Evolutionary conservation across 1,140 invertebrate genomes (phyloP).

Genomic region (Stegodyphus dumicola): DNA sequence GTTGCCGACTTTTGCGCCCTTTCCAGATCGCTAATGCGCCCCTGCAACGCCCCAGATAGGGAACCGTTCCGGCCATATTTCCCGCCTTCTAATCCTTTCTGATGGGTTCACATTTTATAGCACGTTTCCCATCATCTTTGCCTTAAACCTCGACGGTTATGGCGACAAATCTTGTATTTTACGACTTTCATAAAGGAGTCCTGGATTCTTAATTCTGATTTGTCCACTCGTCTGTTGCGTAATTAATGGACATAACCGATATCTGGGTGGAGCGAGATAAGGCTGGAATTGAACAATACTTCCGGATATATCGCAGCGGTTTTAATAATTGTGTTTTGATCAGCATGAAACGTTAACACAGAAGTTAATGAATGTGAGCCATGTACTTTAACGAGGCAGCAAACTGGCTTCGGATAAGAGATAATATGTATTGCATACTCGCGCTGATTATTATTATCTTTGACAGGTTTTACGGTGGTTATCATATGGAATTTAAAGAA

Average conservation of each 20-base stretch:
- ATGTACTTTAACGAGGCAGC: no score
- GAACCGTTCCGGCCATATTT: conserved; percentile 20
- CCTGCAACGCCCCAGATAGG: conserved; percentile 27
- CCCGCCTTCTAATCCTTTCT: neutral
- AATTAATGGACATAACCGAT: conserved; percentile 2
- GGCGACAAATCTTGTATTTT: conserved; percentile 12
- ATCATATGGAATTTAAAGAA: no score
- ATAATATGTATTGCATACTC: no score
- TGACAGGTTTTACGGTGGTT: no score
- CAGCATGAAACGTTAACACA: no score
- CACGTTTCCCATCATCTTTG: neutral
- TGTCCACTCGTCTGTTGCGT: neutral
- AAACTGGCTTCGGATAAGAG: no score
- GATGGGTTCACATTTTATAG: conserved; percentile 16
- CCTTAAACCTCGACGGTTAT: conserved; percentile 6
- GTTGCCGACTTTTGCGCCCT: conserved; percentile 22
- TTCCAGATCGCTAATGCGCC: conserved; percentile 22
- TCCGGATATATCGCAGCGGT: no score
- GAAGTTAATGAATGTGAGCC: no score
- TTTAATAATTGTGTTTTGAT: no score
- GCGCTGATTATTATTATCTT: no score
- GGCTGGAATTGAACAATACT: neutral
- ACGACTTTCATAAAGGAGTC: conserved; percentile 19
- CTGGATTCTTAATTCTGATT: conserved; percentile 10
- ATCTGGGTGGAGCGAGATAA: conserved; percentile 4